These are phyloP conservation scores for Pelusios castaneus DNA, from an alignment of 2,113 vertebrate genomes.

Conservation along the genomic window DNA sequence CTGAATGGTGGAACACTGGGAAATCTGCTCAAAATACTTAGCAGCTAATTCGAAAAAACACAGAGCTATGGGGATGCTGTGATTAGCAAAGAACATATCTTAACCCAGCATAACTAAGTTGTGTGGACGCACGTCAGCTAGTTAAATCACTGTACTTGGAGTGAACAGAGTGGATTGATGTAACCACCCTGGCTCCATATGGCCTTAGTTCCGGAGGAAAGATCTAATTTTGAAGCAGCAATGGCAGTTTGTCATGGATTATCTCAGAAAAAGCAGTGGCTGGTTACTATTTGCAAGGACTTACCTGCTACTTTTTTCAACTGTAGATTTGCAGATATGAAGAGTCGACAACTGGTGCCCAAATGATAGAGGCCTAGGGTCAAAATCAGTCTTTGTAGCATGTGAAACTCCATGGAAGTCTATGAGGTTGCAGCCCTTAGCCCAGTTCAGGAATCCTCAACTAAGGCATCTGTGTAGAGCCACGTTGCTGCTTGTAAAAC, in stretches of 20 bases:
- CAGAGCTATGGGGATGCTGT: not conserved
- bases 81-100: not conserved
- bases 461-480: not conserved
- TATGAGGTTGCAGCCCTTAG: rapidly evolving
- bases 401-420: not conserved
- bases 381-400: not conserved
- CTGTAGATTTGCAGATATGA: not conserved
- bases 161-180: not conserved
- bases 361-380: not conserved
- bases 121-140: not conserved
- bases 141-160: not conserved
- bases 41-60: not conserved
- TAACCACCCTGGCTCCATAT: not conserved
- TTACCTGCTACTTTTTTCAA: not conserved
- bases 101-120: not conserved
- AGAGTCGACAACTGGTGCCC: not conserved
- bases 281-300: not conserved
- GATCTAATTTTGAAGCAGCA: not conserved
- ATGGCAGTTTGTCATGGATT: not conserved
- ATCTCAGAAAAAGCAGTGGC: not conserved
- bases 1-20: not conserved
- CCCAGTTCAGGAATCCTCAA: not conserved
- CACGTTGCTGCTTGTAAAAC: not conserved
- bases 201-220: not conserved
- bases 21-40: not conserved